Evolutionary conservation across 2,797 vertebrate species (phyloP).

Genomic region (Decapterus maruadsi): DNA sequence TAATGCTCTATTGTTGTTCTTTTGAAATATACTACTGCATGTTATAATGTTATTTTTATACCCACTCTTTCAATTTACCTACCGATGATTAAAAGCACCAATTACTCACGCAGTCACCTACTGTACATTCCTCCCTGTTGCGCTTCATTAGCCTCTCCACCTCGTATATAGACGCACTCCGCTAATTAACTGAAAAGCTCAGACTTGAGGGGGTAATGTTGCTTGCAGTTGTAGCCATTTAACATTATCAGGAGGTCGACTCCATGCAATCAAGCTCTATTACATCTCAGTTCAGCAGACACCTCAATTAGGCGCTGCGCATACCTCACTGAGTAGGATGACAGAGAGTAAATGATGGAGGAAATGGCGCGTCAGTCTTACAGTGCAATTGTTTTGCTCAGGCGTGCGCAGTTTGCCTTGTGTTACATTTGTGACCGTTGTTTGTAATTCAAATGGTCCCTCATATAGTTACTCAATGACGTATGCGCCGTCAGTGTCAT

Average conservation of each 20-base stretch:
- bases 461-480: background rate
- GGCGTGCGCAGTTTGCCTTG: background rate
- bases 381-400: background rate
- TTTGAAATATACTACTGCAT: background rate
- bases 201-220: constrained; percentile 55
- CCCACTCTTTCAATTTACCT: background rate
- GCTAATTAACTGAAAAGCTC: constrained; percentile 54
- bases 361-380: background rate
- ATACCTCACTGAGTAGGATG: constrained; percentile 15
- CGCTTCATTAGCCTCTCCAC: constrained; percentile 39
- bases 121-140: constrained; percentile 8
- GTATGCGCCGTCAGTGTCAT: background rate
- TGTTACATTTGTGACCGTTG: background rate
- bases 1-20: background rate
- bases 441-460: background rate
- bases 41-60: background rate
- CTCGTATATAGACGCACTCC: constrained; percentile 22
- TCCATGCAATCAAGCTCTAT: constrained; percentile 46
- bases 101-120: constrained; percentile 18
- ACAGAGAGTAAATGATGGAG: constrained; percentile 1
- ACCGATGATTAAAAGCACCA: constrained; percentile 11
- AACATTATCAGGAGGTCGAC: constrained; percentile 37
- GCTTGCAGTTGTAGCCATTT: constrained; percentile 51
- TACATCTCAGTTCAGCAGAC: constrained; percentile 42
- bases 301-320: constrained; percentile 26